Evolutionary conservation across 1,140 invertebrate genomes (phyloP).

Genomic region (Dendroctonus ponderosae): DNA sequence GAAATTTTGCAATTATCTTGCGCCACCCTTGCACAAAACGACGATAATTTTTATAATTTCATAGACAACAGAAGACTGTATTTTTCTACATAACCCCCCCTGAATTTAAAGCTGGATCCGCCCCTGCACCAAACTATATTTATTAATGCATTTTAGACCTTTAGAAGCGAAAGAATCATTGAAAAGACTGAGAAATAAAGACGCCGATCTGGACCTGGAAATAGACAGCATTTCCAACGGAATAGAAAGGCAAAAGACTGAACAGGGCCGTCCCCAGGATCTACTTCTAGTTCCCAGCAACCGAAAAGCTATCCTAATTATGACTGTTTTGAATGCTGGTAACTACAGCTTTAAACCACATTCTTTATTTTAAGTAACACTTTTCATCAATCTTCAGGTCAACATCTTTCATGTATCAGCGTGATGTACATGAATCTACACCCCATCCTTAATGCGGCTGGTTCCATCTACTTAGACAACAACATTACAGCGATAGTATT

Average conservation of each 20-base stretch:
- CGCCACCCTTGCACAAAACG: too few relatives aligned
- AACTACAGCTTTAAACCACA: not conserved
- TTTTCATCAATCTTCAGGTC: conserved; percentile 45
- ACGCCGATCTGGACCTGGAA: conserved; percentile 52
- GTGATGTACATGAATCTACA: conserved; percentile 42
- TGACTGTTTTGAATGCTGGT: conserved; percentile 54
- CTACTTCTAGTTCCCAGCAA: conserved; percentile 40
- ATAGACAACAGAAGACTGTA: too few relatives aligned
- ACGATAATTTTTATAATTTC: too few relatives aligned
- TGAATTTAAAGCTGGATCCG: too few relatives aligned
- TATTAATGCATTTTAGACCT: too few relatives aligned
- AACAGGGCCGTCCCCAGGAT: conserved; percentile 38
- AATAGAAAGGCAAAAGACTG: conserved; percentile 38
- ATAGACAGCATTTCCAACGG: conserved; percentile 46
- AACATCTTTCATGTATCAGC: conserved; percentile 54
- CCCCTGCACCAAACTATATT: too few relatives aligned
- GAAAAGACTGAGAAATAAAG: conserved; percentile 39
- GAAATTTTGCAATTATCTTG: too few relatives aligned
- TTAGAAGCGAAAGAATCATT: conserved; percentile 55
- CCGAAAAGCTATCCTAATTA: conserved; percentile 39
- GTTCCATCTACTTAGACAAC: conserved; percentile 34
- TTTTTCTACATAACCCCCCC: too few relatives aligned
- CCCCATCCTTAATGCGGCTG: conserved; percentile 39
- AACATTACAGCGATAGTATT: conserved; percentile 41
- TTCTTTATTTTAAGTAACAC: not conserved